Percentiles rank a stretch among this genome's conserved stretches.
Conservation (phyloP, 2,888 invertebrate species). For the Bugula neritina region DNA sequence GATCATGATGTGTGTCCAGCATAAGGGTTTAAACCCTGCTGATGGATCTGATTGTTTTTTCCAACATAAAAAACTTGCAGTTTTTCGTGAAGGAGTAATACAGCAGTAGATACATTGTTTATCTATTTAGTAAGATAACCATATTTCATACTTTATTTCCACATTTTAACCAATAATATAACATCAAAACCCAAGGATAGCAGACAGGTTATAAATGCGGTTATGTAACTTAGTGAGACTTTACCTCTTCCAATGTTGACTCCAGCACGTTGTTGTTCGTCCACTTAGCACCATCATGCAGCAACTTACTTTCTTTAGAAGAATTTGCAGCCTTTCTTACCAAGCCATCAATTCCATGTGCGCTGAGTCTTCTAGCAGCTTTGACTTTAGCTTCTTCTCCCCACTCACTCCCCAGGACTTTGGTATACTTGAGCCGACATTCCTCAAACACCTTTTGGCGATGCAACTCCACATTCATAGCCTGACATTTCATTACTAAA, state of each 20-base stretch:
- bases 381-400: slow-evolving; percentile 17
- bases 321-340: not conserved
- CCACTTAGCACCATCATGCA: not conserved
- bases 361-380: not conserved
- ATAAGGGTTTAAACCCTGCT: too few species aligned
- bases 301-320: not conserved
- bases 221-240: too few species aligned
- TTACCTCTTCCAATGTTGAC: not conserved
- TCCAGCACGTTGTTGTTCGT: not conserved
- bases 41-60: too few species aligned
- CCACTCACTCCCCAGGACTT: slow-evolving; percentile 14
- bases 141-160: too few species aligned
- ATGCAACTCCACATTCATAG: not conserved
- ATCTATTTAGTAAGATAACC: too few species aligned
- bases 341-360: not conserved
- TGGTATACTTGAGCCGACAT: slow-evolving; percentile 5
- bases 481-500: slow-evolving; percentile 24
- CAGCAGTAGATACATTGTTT: too few species aligned
- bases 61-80: too few species aligned
- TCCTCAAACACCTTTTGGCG: slow-evolving; percentile 14
- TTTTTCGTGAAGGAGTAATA: too few species aligned
- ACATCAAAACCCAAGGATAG: too few species aligned
- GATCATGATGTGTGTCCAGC: too few species aligned
- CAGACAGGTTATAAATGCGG: too few species aligned
- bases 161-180: too few species aligned